Percentiles rank a stretch among this genome's conserved stretches.
These are phyloP conservation scores for Trachops cirrhosus DNA, from an alignment of 2,797 vertebrate species.

Conservation along the genomic window DNA sequence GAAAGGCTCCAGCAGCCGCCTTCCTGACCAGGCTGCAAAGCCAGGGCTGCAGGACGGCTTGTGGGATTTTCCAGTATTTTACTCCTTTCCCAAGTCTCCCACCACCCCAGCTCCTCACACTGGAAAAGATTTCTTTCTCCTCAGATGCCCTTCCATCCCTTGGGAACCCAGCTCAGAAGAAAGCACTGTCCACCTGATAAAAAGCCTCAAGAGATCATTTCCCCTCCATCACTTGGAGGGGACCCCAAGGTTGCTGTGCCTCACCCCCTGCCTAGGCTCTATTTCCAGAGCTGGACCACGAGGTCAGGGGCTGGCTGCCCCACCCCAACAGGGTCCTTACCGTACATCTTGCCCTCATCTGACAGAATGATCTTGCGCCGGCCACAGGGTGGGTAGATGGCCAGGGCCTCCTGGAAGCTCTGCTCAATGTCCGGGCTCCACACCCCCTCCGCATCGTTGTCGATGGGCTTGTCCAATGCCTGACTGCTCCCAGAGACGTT, in stretches of 20 bases:
- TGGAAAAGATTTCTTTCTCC: background rate
- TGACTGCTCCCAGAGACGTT: conserved; percentile 92
- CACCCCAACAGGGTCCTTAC: conserved; percentile 83
- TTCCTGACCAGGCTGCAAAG: background rate
- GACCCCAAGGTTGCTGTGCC: background rate
- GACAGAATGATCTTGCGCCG: conserved; percentile 97
- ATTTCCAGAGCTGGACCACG: background rate
- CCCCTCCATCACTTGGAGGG: background rate
- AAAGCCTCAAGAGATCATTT: background rate
- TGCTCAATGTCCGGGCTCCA: conserved; percentile 97
- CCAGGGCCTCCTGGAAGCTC: conserved; percentile 97
- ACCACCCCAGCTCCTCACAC: background rate
- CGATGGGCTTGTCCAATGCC: conserved; percentile 92
- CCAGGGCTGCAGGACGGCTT: background rate
- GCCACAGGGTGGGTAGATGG: conserved; percentile 96
- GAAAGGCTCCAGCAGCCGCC: background rate
- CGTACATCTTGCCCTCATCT: conserved; percentile 98
- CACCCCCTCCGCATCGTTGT: conserved; percentile 95
- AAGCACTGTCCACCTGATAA: background rate
- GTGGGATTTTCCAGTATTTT: background rate
- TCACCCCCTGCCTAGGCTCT: background rate
- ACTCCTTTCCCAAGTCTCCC: background rate
- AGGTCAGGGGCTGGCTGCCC: rapidly evolving
- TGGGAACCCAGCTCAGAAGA: background rate
- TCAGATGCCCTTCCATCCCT: background rate